Percentiles rank a stretch among this genome's conserved stretches.
Evolutionary conservation across 2,888 invertebrate species (phyloP).

Genomic region (Villa cingulata): DNA sequence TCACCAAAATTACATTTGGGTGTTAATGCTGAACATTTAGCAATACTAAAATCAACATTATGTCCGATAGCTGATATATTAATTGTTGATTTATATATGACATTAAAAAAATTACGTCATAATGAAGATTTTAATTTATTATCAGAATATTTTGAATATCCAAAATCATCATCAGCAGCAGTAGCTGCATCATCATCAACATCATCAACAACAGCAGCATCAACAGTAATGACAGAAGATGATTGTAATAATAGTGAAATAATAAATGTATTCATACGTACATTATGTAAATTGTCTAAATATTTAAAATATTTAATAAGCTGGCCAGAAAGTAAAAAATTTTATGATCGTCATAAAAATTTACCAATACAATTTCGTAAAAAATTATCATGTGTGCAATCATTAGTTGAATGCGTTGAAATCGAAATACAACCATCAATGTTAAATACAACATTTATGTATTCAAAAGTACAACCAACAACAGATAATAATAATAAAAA

Average conservation of each 20-base stretch:
- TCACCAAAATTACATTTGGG: slow-evolving; percentile 27
- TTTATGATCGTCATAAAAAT: slow-evolving; percentile 31
- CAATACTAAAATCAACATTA: slow-evolving; percentile 27
- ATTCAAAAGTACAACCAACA: not conserved
- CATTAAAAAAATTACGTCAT: slow-evolving; percentile 29
- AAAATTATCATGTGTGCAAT: slow-evolving; percentile 31
- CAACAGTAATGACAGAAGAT: not conserved
- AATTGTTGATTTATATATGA: slow-evolving; percentile 28
- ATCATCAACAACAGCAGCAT: not conserved
- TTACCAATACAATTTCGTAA: slow-evolving; percentile 29
- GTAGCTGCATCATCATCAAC: too few relatives aligned
- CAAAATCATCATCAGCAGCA: not conserved
- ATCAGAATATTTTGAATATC: slow-evolving; percentile 29
- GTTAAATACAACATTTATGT: not conserved
- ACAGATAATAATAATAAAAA: too few relatives aligned
- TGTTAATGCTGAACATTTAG: slow-evolving; percentile 22
- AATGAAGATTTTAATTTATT: slow-evolving; percentile 30
- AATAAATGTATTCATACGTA: slow-evolving; percentile 26
- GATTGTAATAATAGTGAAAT: slow-evolving; percentile 21
- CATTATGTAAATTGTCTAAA: slow-evolving; percentile 25
- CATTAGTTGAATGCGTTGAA: slow-evolving; percentile 33
- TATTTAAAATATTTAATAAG: slow-evolving; percentile 29
- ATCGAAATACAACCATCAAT: slow-evolving; percentile 26
- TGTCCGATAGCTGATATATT: slow-evolving; percentile 26
- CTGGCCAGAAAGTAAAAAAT: slow-evolving; percentile 32